Base-by-base conservation (phyloP, 2,888 invertebrate genomes). In the Yponomeuta evonymella region DNA sequence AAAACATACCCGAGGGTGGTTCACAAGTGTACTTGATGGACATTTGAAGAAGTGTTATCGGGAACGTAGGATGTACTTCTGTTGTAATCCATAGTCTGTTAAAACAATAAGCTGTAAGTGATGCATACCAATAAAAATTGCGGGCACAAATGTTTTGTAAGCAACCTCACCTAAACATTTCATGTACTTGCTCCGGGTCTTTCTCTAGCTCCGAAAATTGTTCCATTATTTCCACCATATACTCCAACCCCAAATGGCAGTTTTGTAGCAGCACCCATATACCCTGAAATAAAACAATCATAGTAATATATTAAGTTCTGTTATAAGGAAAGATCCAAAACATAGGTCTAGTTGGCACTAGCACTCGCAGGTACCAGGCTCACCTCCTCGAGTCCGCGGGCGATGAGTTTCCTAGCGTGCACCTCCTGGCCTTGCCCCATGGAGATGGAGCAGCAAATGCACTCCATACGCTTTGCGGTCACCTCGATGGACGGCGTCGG, bases 351-450 rank as follows among this genome's bases (percentile, higher is more conserved):
- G 15, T 3, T 58, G 12, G 51, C 51, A 51, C 51, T 51, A 9
- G 51, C 15, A 15, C 15, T 15, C 51, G 12, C 12, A 15, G 51
- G 15, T 15, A 4, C 51, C 15, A 58, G 66, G 70, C n/a, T 72
- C 76, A 94, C 94, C 85, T 94, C 94, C 71, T 86, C 86, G 74
- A 95, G 85, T 62, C 93, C 95, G 8, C 88, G 85, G 0, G 89
- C 81, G 70, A 97, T 89, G 66, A 97, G 87, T 80, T 95, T 96
- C 73, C 96, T 93, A 0, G 97, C 97, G 81, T 96, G 96, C 48
- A 97, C 89, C 82, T 97, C 97, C 79, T 97, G 97, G 0, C 97
- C 97, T 83, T 97, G 97, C 0, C 97, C 97, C 97, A 97, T 97
- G 0, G 97, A 97, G 76, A 97, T 95, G 33, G 95, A 94, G 74